A percentile compares a stretch with the other conserved stretches of the same genome.
Conservation (phyloP, 2,113 vertebrate species). For the Lasiurus cinereus region DNA sequence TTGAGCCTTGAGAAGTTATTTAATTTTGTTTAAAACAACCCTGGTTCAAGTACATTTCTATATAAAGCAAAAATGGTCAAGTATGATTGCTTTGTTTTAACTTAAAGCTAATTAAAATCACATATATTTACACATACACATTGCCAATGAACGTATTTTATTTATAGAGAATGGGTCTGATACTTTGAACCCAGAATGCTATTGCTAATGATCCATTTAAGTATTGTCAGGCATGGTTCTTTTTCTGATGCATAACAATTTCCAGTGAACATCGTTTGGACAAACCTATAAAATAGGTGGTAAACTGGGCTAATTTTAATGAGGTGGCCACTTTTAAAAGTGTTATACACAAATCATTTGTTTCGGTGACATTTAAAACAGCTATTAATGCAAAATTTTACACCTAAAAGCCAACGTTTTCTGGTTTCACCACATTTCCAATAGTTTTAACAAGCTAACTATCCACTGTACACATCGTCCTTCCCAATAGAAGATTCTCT, state of each 20-base stretch:
- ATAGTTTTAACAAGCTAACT: slow-evolving; percentile 53
- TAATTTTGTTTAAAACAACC: slow-evolving; percentile 7
- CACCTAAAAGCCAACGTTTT: slow-evolving; percentile 41
- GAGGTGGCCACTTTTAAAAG: slow-evolving; percentile 62
- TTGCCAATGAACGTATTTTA: neutral
- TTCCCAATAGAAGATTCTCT: slow-evolving; percentile 39
- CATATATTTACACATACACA: neutral
- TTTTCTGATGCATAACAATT: slow-evolving; percentile 75
- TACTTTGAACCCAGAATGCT: slow-evolving; percentile 52
- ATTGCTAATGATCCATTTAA: slow-evolving; percentile 62
- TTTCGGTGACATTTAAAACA: slow-evolving; percentile 62
- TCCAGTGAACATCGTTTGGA: slow-evolving; percentile 73
- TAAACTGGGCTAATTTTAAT: slow-evolving; percentile 68
- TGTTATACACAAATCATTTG: slow-evolving; percentile 66
- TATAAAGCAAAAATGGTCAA: slow-evolving; percentile 1
- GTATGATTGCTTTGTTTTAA: neutral
- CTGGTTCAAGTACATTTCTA: neutral
- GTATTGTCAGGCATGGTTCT: slow-evolving; percentile 55
- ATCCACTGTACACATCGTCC: neutral
- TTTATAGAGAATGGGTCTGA: slow-evolving; percentile 37
- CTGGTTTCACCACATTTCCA: slow-evolving; percentile 59
- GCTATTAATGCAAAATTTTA: slow-evolving; percentile 67
- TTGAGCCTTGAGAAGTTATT: slow-evolving; percentile 38
- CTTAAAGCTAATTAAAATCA: slow-evolving; percentile 8
- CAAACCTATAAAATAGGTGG: slow-evolving; percentile 66